phyloP scores from a whole-genome alignment of 2,113 vertebrate genomes.

The Peromyscus californicus region DNA sequence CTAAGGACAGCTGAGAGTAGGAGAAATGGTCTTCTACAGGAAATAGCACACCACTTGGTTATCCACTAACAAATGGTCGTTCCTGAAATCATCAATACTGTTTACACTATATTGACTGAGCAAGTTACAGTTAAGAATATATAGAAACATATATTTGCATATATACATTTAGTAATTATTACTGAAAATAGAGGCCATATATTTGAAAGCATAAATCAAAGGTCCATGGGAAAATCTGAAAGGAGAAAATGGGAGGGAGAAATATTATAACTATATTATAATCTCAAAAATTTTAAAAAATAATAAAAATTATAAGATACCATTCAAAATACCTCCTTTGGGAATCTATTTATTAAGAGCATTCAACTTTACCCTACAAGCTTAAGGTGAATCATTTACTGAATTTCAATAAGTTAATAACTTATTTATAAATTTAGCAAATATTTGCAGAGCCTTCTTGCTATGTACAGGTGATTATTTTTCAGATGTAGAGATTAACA shows the following conservation, averaged over 20 bases:
- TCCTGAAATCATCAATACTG: not conserved
- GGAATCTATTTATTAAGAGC: constrained; percentile 32
- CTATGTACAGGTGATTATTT: constrained; percentile 42
- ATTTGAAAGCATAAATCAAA: not conserved
- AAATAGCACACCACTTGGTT: not conserved
- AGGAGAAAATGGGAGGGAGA: too few species aligned
- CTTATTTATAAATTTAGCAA: constrained; percentile 66
- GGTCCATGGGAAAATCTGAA: not conserved
- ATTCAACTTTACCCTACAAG: not conserved
- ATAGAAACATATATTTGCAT: not conserved
- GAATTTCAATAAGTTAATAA: constrained; percentile 59
- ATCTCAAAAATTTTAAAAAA: not conserved
- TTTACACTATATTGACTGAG: not conserved
- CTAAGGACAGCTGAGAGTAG: not conserved
- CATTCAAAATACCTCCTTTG: constrained; percentile 24
- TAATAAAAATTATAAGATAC: constrained; percentile 22
- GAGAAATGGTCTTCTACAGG: not conserved
- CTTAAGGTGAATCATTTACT: constrained; percentile 53
- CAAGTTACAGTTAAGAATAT: not conserved
- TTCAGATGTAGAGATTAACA: constrained; percentile 56
- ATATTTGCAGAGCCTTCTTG: constrained; percentile 40
- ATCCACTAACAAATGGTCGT: not conserved
- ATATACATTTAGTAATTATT: not conserved
- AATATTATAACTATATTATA: not conserved
- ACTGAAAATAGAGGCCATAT: not conserved